These are phyloP conservation scores for Homalodisca vitripennis DNA, from an alignment of 1,140 invertebrate species.

Conservation along the genomic window DNA sequence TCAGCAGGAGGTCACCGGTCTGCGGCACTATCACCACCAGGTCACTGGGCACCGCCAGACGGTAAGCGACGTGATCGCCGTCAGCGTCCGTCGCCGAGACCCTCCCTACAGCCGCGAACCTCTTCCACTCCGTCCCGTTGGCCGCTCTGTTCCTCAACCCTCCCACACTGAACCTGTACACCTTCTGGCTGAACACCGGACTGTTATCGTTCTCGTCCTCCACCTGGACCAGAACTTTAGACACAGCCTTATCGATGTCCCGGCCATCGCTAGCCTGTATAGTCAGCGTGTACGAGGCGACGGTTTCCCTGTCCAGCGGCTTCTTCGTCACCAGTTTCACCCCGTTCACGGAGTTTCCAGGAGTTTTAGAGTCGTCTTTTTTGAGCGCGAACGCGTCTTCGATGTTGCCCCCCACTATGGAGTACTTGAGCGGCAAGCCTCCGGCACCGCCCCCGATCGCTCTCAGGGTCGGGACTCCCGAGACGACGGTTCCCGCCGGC, in stretches of 20 bases:
- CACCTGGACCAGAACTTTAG: conserved; percentile 70
- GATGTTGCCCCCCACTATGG: conserved; percentile 70
- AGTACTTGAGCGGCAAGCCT: conserved; percentile 66
- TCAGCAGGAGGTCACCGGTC: conserved; percentile 83
- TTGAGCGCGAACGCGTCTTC: conserved; percentile 68
- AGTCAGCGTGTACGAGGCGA: conserved; percentile 65
- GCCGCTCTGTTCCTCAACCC: conserved; percentile 54
- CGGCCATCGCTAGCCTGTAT: conserved; percentile 73
- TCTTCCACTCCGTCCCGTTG: conserved; percentile 56
- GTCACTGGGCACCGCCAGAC: conserved; percentile 72
- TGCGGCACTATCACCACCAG: conserved; percentile 85
- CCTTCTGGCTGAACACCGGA: conserved; percentile 72
- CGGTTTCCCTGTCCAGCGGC: conserved; percentile 70
- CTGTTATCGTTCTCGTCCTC: conserved; percentile 89
- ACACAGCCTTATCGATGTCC: conserved; percentile 69
- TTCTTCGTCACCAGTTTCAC: conserved; percentile 69
- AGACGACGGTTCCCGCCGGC: conserved; percentile 63
- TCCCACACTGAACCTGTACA: conserved; percentile 75
- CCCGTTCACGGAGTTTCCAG: conserved; percentile 54
- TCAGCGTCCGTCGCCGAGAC: conserved; percentile 82
- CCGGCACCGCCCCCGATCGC: conserved; percentile 49
- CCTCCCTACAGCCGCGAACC: conserved; percentile 76
- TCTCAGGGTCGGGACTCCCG: conserved; percentile 63
- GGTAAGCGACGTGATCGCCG: conserved; percentile 83
- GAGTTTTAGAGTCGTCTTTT: too few species aligned